Conservation (phyloP, 2,113 vertebrate genomes). For the Bostrychus sinensis region DNA sequence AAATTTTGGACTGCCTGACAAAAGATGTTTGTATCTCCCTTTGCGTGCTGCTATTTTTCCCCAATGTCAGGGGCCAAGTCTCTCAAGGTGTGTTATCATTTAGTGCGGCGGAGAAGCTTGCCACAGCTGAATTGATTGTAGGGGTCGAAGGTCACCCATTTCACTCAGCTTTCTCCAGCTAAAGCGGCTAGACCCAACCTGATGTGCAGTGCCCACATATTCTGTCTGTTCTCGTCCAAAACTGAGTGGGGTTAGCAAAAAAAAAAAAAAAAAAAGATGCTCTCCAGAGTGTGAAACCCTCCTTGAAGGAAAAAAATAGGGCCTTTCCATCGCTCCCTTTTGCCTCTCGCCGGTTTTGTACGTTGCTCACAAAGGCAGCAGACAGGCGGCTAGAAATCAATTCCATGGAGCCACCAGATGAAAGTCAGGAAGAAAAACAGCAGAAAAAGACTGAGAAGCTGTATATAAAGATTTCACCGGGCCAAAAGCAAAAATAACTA, state of each 20-base stretch:
- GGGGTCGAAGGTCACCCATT: slow-evolving; percentile 70
- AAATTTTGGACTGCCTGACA: slow-evolving; percentile 61
- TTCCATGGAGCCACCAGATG: slow-evolving; percentile 73
- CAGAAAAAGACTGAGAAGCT: slow-evolving; percentile 49
- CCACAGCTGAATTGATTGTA: slow-evolving; percentile 68
- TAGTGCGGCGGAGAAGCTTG: slow-evolving; percentile 59
- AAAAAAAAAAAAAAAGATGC: slow-evolving; percentile 37
- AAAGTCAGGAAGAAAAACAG: slow-evolving; percentile 65
- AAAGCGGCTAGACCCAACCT: slow-evolving; percentile 61
- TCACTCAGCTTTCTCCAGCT: slow-evolving; percentile 58
- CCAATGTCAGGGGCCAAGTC: slow-evolving; percentile 64
- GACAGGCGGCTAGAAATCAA: slow-evolving; percentile 72
- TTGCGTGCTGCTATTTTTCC: slow-evolving; percentile 66
- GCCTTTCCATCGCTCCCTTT: slow-evolving; percentile 56
- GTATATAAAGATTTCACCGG: slow-evolving; percentile 55
- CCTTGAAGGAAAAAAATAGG: slow-evolving; percentile 67
- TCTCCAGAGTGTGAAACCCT: slow-evolving; percentile 68
- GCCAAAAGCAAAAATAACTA: slow-evolving; percentile 68
- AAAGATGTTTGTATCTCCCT: slow-evolving; percentile 66
- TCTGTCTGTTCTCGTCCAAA: slow-evolving; percentile 71
- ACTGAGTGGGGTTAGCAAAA: slow-evolving; percentile 56
- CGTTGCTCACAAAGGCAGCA: slow-evolving; percentile 72
- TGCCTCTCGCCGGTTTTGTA: slow-evolving; percentile 43
- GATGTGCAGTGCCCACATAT: slow-evolving; percentile 69
- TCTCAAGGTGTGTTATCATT: slow-evolving; percentile 76